Evolutionary conservation across 2,797 vertebrate genomes (phyloP).

Genomic region (Pseudomugil tenellus): DNA sequence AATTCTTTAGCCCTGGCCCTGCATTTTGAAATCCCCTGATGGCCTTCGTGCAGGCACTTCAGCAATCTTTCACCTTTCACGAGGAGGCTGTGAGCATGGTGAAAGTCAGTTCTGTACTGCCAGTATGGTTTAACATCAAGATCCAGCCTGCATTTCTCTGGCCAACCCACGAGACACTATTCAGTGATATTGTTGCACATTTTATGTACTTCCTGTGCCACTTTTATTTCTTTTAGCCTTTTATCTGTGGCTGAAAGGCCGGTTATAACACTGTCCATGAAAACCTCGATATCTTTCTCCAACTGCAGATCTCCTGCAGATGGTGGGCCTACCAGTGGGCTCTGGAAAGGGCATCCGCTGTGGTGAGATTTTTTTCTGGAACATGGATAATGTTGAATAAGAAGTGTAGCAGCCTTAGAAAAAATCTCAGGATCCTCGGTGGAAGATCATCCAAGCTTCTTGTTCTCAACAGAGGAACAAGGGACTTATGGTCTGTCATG

Average conservation of each 20-base stretch:
- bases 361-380: constrained; percentile 25
- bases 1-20: constrained; percentile 18
- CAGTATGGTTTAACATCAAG: background rate
- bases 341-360: constrained; percentile 22
- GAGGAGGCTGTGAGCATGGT: constrained; percentile 9
- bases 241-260: constrained; percentile 18
- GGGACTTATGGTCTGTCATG: constrained; percentile 38
- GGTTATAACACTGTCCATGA: constrained; percentile 19
- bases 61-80: constrained; percentile 40
- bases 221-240: constrained; percentile 20
- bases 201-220: constrained; percentile 14
- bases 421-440: no score
- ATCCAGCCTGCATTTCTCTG: background rate
- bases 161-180: constrained; percentile 4
- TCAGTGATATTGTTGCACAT: background rate
- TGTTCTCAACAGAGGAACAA: constrained; percentile 21
- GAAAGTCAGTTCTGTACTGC: constrained; percentile 13
- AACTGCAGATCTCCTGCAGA: no score
- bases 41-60: constrained; percentile 21
- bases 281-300: constrained; percentile 26
- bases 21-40: constrained; percentile 23
- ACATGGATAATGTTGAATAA: constrained; percentile 18
- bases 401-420: background rate
- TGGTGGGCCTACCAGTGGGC: constrained; percentile 4
- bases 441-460: no score